These are phyloP conservation scores for Epinotia bilunana DNA, from an alignment of 2,888 invertebrate genomes.

Conservation along the genomic window DNA sequence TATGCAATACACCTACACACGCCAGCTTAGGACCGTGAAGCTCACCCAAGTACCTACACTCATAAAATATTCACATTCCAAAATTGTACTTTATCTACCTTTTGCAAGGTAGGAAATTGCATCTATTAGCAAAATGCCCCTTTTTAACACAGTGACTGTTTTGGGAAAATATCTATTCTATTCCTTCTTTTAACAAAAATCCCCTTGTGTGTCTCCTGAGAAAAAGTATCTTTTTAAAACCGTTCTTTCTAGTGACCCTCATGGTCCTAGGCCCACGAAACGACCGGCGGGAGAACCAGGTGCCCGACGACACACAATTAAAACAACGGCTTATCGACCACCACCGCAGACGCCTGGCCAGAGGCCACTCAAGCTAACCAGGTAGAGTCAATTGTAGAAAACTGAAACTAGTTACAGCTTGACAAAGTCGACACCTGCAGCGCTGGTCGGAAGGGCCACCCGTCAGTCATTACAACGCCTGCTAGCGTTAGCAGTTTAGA, in stretches of 20 bases:
- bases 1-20: constrained; percentile 17
- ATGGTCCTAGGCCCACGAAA: background rate
- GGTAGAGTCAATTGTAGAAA: too few species aligned
- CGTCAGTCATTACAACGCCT: too few species aligned
- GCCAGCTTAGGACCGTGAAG: constrained; percentile 9
- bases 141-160: background rate
- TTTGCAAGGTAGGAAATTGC: background rate
- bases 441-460: too few species aligned
- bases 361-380: too few species aligned
- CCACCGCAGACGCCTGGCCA: background rate
- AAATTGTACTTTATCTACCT: background rate
- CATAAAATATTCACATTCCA: background rate
- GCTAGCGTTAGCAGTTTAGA: too few species aligned
- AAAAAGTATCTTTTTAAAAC: too few species aligned
- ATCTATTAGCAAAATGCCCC: background rate
- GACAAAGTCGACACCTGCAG: too few species aligned
- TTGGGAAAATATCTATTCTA: too few species aligned
- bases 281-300: constrained; percentile 26
- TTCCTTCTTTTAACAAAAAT: too few species aligned
- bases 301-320: background rate
- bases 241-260: background rate
- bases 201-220: too few species aligned
- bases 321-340: background rate
- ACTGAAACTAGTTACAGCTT: too few species aligned
- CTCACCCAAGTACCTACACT: background rate